Evolutionary conservation across 2,797 vertebrate genomes (phyloP).

Genomic region (Acanthurus lineatus): DNA sequence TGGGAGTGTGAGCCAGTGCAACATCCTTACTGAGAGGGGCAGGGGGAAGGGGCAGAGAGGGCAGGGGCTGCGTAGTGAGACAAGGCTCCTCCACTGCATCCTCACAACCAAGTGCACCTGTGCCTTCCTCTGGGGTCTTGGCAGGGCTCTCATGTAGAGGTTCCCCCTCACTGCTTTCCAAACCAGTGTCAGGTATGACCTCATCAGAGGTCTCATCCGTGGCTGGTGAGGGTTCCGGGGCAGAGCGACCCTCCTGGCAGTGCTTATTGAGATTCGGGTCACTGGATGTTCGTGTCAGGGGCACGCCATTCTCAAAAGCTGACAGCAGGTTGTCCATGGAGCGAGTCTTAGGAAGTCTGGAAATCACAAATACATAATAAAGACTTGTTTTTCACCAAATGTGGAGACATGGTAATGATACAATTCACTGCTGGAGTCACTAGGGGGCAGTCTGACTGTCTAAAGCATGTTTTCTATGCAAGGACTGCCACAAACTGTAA

Average conservation of each 20-base stretch:
- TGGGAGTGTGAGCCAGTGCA: conserved; percentile 50
- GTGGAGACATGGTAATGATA: background rate
- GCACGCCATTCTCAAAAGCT: conserved; percentile 91
- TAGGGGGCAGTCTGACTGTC: conserved; percentile 65
- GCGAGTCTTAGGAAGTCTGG: conserved; percentile 96
- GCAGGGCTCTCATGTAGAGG: conserved; percentile 46
- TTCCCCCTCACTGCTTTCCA: conserved; percentile 56
- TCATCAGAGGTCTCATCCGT: conserved; percentile 65
- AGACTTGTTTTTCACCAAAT: background rate
- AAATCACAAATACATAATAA: conserved; percentile 13
- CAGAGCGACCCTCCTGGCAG: conserved; percentile 90
- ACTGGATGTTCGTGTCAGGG: conserved; percentile 96
- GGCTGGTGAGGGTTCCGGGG: conserved; percentile 84
- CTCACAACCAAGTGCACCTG: conserved; percentile 48
- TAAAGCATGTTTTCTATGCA: background rate
- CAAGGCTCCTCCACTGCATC: conserved; percentile 73
- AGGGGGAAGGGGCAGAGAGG: conserved; percentile 77
- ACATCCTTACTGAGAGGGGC: conserved; percentile 52
- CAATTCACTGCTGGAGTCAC: conserved; percentile 41
- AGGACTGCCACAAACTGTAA: background rate
- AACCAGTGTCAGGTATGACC: conserved; percentile 34
- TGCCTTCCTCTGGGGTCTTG: conserved; percentile 43
- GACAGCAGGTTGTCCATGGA: conserved; percentile 97
- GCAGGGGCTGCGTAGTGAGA: conserved; percentile 86
- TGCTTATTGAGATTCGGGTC: conserved; percentile 99